Conservation (phyloP, 1,140 invertebrate species). For the Homarus americanus region DNA sequence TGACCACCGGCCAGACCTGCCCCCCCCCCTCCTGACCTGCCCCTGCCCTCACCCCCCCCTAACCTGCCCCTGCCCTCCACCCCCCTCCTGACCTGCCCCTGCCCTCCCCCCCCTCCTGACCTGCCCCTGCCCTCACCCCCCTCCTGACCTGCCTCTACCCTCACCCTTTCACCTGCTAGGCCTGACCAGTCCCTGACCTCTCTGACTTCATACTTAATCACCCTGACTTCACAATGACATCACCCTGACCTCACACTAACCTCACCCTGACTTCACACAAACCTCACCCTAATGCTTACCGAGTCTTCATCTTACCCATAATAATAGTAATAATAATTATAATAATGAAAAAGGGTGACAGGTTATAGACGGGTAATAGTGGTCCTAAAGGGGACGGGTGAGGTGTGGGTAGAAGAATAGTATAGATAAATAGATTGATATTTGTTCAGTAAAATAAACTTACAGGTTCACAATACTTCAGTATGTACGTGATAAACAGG, state of each 20-base stretch:
- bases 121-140: not conserved
- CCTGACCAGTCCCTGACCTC: not conserved
- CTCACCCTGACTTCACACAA: not conserved
- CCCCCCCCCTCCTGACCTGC: not conserved
- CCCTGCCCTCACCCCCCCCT: not conserved
- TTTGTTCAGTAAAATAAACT: no score
- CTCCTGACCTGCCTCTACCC: not conserved
- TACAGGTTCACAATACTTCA: no score
- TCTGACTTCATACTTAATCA: not conserved
- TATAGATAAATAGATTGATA: no score
- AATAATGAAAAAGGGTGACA: no score
- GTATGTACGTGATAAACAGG: no score
- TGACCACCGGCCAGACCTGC: slow-evolving; percentile 4
- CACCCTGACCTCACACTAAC: not conserved
- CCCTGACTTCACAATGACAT: not conserved
- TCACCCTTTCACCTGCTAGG: not conserved
- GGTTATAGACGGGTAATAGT: no score
- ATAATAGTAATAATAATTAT: no score
- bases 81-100: not conserved
- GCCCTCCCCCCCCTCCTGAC: not conserved
- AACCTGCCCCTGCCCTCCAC: not conserved
- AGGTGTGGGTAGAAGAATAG: no score
- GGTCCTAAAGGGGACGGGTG: no score
- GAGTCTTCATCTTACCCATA: no score
- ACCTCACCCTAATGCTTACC: no score